Evolutionary conservation across 2,888 invertebrate species (phyloP).

Genomic region (Chaetogeoica ovagalla): DNA sequence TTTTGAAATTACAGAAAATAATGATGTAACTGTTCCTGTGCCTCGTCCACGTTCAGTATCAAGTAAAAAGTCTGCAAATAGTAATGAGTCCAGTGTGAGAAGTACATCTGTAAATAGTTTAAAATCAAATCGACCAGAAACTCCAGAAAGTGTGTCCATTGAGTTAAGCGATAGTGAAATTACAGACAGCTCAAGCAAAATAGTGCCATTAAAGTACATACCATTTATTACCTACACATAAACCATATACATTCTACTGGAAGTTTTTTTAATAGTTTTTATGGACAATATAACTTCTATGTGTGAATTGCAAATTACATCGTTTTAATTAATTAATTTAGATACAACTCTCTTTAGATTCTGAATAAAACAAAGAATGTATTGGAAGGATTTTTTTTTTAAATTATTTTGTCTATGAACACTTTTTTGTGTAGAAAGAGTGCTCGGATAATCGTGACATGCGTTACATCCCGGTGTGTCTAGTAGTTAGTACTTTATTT

Average conservation of each 20-base stretch:
- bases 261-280: too few species aligned
- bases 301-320: too few species aligned
- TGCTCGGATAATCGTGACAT: too few species aligned
- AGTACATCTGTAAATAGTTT: slow-evolving; percentile 19
- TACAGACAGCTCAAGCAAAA: slow-evolving; percentile 33
- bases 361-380: too few species aligned
- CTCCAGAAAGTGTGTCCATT: slow-evolving; percentile 45
- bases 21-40: background rate
- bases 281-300: too few species aligned
- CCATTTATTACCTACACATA: background rate
- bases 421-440: too few species aligned
- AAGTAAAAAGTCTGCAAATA: slow-evolving; percentile 26
- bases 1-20: background rate
- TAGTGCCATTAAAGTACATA: slow-evolving; percentile 21
- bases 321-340: too few species aligned
- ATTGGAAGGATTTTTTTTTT: too few species aligned
- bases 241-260: background rate
- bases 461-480: too few species aligned
- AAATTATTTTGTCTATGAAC: too few species aligned
- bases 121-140: slow-evolving; percentile 39
- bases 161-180: slow-evolving; percentile 42
- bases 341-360: too few species aligned
- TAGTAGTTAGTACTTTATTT: too few species aligned
- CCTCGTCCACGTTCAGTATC: slow-evolving; percentile 37
- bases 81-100: slow-evolving; percentile 17